Evolutionary conservation across 37 sponge, comb jelly and placozoan genomes (phyloP).

Genomic region (Beroe ovata): DNA sequence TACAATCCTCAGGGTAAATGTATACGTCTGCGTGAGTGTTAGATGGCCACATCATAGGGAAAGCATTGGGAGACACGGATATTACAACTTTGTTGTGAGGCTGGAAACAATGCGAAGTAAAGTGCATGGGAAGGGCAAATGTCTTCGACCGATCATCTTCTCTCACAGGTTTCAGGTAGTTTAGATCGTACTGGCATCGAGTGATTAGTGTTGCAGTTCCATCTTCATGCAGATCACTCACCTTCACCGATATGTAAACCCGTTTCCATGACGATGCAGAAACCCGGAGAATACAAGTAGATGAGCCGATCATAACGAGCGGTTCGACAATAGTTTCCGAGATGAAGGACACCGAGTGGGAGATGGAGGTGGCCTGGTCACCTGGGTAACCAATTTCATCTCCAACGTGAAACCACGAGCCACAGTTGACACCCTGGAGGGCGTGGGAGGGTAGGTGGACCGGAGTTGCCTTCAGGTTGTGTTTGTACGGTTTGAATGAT

Average conservation of each 20-base stretch:
- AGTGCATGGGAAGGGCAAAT: neutral
- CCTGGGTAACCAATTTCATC: conserved; percentile 8
- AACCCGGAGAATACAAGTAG: neutral
- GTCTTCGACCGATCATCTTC: neutral
- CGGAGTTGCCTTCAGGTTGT: neutral
- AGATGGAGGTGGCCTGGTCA: conserved; percentile 12
- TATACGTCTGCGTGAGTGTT: neutral
- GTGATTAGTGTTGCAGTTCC: conserved; percentile 14
- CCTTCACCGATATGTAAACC: conserved; percentile 23
- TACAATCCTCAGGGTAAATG: neutral
- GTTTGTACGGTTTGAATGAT: neutral
- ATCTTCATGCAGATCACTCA: conserved; percentile 1
- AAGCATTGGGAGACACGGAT: conserved; percentile 1
- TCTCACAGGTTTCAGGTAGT: conserved; percentile 4
- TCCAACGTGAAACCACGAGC: neutral
- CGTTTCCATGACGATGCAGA: conserved; percentile 5
- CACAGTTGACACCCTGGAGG: conserved; percentile 25
- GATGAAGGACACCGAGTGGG: conserved; percentile 14
- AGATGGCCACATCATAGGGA: conserved; percentile 52
- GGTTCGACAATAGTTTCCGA: neutral
- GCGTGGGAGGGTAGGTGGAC: neutral
- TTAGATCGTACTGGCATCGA: conserved; percentile 52
- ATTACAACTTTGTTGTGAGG: neutral
- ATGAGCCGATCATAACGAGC: neutral
- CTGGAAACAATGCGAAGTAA: conserved; percentile 9